Evolutionary conservation across 2,888 invertebrate genomes (phyloP).

Genomic region (Ariolimax columbianus): DNA sequence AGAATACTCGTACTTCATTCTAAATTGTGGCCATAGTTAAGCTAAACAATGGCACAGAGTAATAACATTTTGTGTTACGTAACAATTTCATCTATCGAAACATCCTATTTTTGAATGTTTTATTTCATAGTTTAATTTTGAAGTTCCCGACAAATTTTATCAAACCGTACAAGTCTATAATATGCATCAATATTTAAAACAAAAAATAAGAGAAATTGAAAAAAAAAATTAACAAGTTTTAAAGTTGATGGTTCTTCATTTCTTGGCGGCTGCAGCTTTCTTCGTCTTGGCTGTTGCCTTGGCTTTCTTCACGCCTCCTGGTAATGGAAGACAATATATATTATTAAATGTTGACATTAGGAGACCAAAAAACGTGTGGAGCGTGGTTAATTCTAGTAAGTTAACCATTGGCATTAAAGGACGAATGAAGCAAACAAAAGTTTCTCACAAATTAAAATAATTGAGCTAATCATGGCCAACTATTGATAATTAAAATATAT

Average conservation of each 20-base stretch:
- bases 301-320: slow-evolving; percentile 47
- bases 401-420: too few relatives aligned
- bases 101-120: slow-evolving; percentile 12
- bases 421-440: too few relatives aligned
- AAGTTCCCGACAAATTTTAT: neutral
- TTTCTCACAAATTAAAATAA: too few relatives aligned
- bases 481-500: too few relatives aligned
- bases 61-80: neutral
- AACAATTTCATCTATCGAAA: neutral
- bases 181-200: slow-evolving; percentile 29
- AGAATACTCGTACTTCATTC: neutral
- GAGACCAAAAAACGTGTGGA: too few relatives aligned
- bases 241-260: slow-evolving; percentile 28
- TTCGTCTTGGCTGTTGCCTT: slow-evolving; percentile 45
- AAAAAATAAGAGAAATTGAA: neutral
- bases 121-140: neutral
- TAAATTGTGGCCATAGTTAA: neutral
- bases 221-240: slow-evolving; percentile 5
- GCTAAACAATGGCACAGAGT: neutral
- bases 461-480: too few relatives aligned
- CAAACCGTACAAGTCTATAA: neutral
- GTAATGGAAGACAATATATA: neutral
- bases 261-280: slow-evolving; percentile 43
- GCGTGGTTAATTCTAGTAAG: too few relatives aligned
- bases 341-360: too few relatives aligned